Evolutionary conservation across 2,113 vertebrate species (phyloP), one percentile per base, ranked within the genome.

Genomic region (Pedetes capensis): DNA sequence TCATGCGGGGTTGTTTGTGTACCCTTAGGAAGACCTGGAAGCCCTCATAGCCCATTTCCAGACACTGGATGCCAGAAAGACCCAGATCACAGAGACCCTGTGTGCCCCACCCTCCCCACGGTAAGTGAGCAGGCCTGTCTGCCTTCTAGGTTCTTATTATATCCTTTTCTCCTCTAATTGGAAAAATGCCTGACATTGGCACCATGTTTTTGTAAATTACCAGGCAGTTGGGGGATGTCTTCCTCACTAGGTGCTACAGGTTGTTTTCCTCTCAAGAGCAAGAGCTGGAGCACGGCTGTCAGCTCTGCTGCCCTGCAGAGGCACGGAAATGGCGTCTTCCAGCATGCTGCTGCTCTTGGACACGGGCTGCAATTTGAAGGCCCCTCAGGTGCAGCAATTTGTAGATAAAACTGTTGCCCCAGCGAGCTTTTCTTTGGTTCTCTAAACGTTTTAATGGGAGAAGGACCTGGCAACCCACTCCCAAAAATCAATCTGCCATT

Each of bases 21-120:
- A 0, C 83, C 96, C 96, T 3, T 96, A 99, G 99, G 99, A 99
- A 87, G 99, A 99, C 96, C 96, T 99, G 64, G 99, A 99, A 97
- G 98, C 99, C 16, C 97, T 99, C 25, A 99, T 99, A 8, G 99
- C 99, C 0, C 99, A 99, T 96, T 99, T 99, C 97, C 99, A 99
- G 97, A 98, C 91, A 32, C 95, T 99, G 72, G 99, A 99, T 91
- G 99, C 99, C 16, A 99, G 98, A 92, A 99, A 99, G 98, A 99
- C 99, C 0, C 99, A 99, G 96, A 98, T 99, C 1, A 92, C 98
- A 22, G 99, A 99, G 79, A 98, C 98, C 0, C 89, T 97, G 0
- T 99, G 99, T 95, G 84, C 98, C 1, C 98, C 99, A 0, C 99
- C 99, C 2, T 99, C 99, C 2, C 98, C 99, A 7, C 98, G 99